Percentiles rank a stretch among this genome's conserved stretches.
Evolutionary conservation across 2,797 vertebrate genomes (phyloP).

Genomic region (Momotus momota): DNA sequence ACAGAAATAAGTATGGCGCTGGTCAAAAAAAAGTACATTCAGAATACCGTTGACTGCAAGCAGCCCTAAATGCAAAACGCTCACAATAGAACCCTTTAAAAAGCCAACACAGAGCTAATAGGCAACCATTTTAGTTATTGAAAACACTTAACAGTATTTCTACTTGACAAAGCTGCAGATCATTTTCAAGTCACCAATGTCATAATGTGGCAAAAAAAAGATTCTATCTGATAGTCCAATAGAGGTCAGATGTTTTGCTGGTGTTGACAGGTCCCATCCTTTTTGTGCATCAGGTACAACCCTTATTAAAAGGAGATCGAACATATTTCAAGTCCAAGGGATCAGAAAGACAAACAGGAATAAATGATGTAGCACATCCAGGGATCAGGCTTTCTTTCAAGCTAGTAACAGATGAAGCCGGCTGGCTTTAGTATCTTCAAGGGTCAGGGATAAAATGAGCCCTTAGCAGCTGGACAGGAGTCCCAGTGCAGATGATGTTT

Average conservation of each 20-base stretch:
- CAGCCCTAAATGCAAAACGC: neutral
- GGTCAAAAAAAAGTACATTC: neutral
- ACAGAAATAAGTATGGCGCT: neutral
- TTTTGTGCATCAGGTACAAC: neutral
- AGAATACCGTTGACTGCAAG: neutral
- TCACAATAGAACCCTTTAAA: neutral
- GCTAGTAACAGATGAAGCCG: slow-evolving; percentile 28
- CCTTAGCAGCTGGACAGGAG: slow-evolving; percentile 14
- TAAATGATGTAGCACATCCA: neutral
- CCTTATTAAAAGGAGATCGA: neutral
- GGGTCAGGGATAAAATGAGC: slow-evolving; percentile 27
- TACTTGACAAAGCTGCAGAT: neutral
- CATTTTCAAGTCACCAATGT: neutral
- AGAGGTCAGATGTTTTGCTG: neutral
- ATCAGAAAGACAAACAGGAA: neutral
- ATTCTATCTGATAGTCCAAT: neutral
- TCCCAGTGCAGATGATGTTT: slow-evolving; percentile 17
- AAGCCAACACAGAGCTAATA: neutral
- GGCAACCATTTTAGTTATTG: neutral
- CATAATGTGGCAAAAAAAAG: neutral
- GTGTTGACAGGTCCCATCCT: neutral
- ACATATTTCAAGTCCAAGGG: neutral
- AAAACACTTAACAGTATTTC: neutral
- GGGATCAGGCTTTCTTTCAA: neutral
- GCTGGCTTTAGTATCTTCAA: neutral